These are phyloP conservation scores for Ricordea florida DNA, from an alignment of 92 coral and sea anemone genomes.

Conservation along the genomic window DNA sequence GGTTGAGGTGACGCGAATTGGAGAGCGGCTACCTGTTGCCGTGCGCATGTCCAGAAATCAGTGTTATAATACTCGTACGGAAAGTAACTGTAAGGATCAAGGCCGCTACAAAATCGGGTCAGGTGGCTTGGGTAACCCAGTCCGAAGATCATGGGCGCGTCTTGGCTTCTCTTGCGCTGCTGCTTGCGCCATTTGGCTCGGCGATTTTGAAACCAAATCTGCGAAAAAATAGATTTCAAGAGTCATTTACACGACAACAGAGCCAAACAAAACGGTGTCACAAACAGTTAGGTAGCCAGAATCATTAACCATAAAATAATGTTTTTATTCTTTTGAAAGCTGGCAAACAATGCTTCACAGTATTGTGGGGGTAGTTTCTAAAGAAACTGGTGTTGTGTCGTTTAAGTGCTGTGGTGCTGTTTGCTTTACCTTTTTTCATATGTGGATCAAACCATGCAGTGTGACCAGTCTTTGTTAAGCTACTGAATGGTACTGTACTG, in stretches of 20 bases:
- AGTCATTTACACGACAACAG: background rate
- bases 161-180: slow-evolving; percentile 81
- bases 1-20: slow-evolving; percentile 64
- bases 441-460: no score
- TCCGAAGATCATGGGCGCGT: slow-evolving; percentile 79
- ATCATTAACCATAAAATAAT: no score
- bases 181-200: slow-evolving; percentile 92
- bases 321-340: no score
- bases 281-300: background rate
- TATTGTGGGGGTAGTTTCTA: no score
- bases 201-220: slow-evolving; percentile 94
- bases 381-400: no score
- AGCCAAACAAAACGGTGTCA: background rate
- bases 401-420: no score
- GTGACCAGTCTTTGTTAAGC: no score
- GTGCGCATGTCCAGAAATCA: slow-evolving; percentile 91
- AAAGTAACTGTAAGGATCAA: slow-evolving; percentile 57
- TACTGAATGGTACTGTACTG: no score
- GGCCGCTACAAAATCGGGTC: slow-evolving; percentile 71
- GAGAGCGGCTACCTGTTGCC: slow-evolving; percentile 79
- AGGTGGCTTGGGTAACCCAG: slow-evolving; percentile 85
- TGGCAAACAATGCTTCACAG: no score
- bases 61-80: slow-evolving; percentile 81
- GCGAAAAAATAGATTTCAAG: background rate
- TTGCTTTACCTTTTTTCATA: no score